phyloP scores from a whole-genome alignment of 30 jellyfish, hydroid and myxozoan species.

The Hydractinia echinata region DNA sequence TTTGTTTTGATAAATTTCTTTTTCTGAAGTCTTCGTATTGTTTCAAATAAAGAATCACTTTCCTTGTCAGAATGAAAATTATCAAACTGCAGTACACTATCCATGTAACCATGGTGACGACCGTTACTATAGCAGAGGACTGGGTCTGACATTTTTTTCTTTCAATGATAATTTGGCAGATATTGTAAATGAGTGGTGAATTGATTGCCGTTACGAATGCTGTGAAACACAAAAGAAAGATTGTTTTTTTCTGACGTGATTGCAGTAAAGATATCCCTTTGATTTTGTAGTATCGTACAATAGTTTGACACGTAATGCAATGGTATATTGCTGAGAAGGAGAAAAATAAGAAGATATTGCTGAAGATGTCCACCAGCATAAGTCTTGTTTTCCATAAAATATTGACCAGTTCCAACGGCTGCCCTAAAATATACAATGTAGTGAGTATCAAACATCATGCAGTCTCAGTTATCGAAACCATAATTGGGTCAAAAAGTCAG shows the following conservation, averaged over 20 bases:
- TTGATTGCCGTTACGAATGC: not conserved
- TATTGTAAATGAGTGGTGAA: not conserved
- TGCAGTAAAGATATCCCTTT: not conserved
- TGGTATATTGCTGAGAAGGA: slow-evolving; percentile 14
- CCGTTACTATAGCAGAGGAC: slow-evolving; percentile 1
- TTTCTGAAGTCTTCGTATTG: slow-evolving; percentile 6
- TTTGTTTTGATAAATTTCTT: not conserved
- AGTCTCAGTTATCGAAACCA: too few species aligned
- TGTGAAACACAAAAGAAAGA: not conserved
- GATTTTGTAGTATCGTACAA: slow-evolving; percentile 5
- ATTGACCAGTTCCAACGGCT: slow-evolving; percentile 16
- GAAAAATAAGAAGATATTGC: slow-evolving; percentile 4
- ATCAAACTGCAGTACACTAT: not conserved
- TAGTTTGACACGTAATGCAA: slow-evolving; percentile 2
- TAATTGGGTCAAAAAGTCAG: too few species aligned
- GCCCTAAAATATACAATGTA: not conserved
- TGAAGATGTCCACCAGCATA: not conserved
- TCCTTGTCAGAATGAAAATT: slow-evolving; percentile 13
- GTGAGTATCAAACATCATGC: not conserved
- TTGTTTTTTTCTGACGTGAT: not conserved
- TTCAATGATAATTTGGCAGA: not conserved
- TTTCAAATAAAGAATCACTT: not conserved
- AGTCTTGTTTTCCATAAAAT: not conserved
- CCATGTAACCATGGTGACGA: slow-evolving; percentile 8
- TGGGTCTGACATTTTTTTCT: slow-evolving; percentile 8